These are phyloP conservation scores for Chromobotia macracanthus DNA, from an alignment of 2,797 vertebrate species.

Conservation along the genomic window DNA sequence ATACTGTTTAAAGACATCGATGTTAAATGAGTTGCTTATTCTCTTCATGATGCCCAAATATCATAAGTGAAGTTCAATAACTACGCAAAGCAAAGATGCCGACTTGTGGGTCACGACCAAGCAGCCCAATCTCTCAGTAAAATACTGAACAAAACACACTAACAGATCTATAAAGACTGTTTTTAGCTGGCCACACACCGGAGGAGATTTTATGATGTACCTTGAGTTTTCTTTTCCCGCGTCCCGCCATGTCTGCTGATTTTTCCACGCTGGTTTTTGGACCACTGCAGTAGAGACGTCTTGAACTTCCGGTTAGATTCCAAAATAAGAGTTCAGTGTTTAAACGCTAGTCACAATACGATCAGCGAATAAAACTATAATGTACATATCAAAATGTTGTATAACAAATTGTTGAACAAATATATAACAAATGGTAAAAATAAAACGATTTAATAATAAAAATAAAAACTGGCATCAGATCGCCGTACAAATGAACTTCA, in stretches of 20 bases:
- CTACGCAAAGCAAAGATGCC: not conserved
- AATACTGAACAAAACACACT: not conserved
- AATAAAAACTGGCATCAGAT: too few species aligned
- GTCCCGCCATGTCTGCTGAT: constrained; percentile 77
- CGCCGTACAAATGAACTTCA: too few species aligned
- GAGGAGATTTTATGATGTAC: constrained; percentile 56
- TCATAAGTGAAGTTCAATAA: not conserved
- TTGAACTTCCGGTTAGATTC: constrained; percentile 1
- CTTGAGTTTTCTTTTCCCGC: constrained; percentile 84
- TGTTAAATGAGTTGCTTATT: not conserved
- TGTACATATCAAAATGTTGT: too few species aligned
- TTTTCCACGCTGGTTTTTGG: not conserved
- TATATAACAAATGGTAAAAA: too few species aligned
- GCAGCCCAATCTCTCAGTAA: not conserved
- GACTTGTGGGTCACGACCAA: not conserved
- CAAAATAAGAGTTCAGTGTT: constrained; percentile 15
- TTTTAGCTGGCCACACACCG: not conserved
- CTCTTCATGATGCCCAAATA: not conserved
- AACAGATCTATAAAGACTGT: not conserved
- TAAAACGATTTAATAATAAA: too few species aligned
- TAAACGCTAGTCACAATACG: too few species aligned
- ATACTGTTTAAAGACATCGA: not conserved
- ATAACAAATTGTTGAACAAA: too few species aligned
- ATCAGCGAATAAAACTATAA: too few species aligned
- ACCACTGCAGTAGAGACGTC: not conserved